Evolutionary conservation across 1,140 invertebrate species (phyloP), one percentile per base, ranked within the genome.

Genomic region (Oncopodura yosiiana): DNA sequence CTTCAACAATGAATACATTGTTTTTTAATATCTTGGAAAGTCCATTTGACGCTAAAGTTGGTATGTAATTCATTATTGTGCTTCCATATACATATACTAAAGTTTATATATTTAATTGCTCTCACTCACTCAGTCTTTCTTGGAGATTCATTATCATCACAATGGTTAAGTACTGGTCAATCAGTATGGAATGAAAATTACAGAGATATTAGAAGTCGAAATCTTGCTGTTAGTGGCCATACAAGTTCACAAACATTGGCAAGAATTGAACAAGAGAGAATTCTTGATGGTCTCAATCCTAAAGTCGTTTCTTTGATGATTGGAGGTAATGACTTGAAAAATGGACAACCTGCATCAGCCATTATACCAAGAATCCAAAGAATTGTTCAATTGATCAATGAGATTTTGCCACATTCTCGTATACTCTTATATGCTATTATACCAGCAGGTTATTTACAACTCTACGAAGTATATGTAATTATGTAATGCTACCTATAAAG

Each of bases 91-190:
- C n/a, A n/a, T n/a, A n/a, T n/a, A n/a, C n/a, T n/a, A n/a, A n/a
- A n/a, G n/a, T n/a, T n/a, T n/a, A n/a, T n/a, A n/a, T n/a, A n/a
- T n/a, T n/a, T n/a, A n/a, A n/a, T n/a, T n/a, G n/a, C n/a, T n/a
- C n/a, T n/a, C n/a, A n/a, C n/a, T n/a, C n/a, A n/a, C n/a, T 48
- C 6, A 56, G 54, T 50, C 11, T 50, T 38, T 38, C 46, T 56
- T 1, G 54, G 54, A 8, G 54, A 56, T 24, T 56, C 54, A 8
- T 23, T 56, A 12, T 50, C 54, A 19, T 21, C 24, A 5, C 23
- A 18, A 18, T 56, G 54, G 54, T 12, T 42, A 27, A 1, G 12
- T 1, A 18, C n/a, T 16, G 54, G 54, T 5, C 1, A 16, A 0
- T 3, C 43, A 27, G 24, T 41, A 6, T 56, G 45, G 46, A 32